phyloP scores from a whole-genome alignment of 2,797 vertebrate species.

The Enteromius argenteus region DNA sequence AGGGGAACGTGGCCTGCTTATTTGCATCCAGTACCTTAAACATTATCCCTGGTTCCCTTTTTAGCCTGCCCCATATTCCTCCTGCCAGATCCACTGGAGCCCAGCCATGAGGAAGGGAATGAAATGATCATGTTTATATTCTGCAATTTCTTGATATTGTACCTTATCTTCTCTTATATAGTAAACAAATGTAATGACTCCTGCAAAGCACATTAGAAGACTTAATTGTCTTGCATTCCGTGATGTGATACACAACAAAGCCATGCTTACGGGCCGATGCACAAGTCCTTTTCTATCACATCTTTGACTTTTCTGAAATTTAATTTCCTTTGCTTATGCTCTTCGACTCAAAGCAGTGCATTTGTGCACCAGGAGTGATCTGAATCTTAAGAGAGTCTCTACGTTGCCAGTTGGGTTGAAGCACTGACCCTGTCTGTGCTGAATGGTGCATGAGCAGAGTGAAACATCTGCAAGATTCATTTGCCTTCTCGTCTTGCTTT shows the following conservation, averaged over 20 bases:
- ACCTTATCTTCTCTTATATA: slow-evolving; percentile 24
- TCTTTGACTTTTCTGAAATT: slow-evolving; percentile 44
- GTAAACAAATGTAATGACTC: slow-evolving; percentile 55
- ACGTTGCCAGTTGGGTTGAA: not conserved
- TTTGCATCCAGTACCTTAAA: slow-evolving; percentile 43
- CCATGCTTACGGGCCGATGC: slow-evolving; percentile 11
- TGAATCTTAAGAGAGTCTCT: slow-evolving; percentile 38
- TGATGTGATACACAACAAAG: slow-evolving; percentile 44
- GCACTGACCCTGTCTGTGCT: slow-evolving; percentile 26
- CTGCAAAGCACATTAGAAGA: slow-evolving; percentile 52
- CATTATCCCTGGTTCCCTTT: slow-evolving; percentile 41
- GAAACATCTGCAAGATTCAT: slow-evolving; percentile 33
- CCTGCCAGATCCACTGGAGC: slow-evolving; percentile 28
- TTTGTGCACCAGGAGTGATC: slow-evolving; percentile 26
- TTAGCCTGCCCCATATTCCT: slow-evolving; percentile 45
- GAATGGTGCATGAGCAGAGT: slow-evolving; percentile 5
- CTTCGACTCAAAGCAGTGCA: not conserved
- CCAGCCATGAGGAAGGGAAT: slow-evolving; percentile 28
- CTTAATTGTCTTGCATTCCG: slow-evolving; percentile 52
- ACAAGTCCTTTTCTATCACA: slow-evolving; percentile 33
- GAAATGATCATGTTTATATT: slow-evolving; percentile 19
- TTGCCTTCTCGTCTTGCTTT: slow-evolving; percentile 25
- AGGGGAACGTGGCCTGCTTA: slow-evolving; percentile 33
- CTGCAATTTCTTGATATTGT: slow-evolving; percentile 10
- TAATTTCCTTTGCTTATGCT: slow-evolving; percentile 37